phyloP scores from a whole-genome alignment of 1,140 invertebrate genomes.

The Saccostrea echinata region DNA sequence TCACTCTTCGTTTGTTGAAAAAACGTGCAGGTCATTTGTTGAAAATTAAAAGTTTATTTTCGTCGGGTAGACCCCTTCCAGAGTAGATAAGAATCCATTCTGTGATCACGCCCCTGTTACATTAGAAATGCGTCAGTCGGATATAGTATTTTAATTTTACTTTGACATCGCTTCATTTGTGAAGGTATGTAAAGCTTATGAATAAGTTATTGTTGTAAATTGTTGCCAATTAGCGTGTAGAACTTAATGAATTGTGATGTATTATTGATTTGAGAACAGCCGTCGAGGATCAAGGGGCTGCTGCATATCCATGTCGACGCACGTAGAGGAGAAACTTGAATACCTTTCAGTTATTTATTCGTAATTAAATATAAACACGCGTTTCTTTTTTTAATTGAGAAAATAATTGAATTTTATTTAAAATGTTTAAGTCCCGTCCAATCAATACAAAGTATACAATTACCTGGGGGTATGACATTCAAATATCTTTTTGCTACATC shows the following conservation, averaged over 20 bases:
- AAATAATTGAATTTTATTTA: too few species aligned
- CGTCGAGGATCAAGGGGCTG: too few species aligned
- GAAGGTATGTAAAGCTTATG: background rate
- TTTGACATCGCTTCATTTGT: background rate
- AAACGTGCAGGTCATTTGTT: background rate
- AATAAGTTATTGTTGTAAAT: conserved; percentile 12
- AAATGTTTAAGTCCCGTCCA: too few species aligned
- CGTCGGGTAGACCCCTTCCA: background rate
- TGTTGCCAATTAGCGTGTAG: background rate
- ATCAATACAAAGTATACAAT: too few species aligned
- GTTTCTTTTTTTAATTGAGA: background rate
- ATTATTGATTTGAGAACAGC: background rate
- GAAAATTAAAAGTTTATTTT: conserved; percentile 7
- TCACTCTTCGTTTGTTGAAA: background rate
- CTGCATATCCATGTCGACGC: too few species aligned
- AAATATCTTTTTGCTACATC: too few species aligned
- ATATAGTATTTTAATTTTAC: background rate
- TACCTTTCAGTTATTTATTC: background rate
- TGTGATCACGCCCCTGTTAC: background rate
- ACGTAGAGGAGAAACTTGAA: too few species aligned
- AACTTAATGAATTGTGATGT: conserved; percentile 2
- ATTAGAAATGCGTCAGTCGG: background rate
- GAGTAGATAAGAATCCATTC: background rate
- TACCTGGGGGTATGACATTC: too few species aligned
- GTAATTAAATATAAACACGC: background rate